Evolutionary conservation across 2,113 vertebrate genomes (phyloP), one percentile per base, ranked within the genome.

Genomic region (Xiphophorus maculatus): DNA sequence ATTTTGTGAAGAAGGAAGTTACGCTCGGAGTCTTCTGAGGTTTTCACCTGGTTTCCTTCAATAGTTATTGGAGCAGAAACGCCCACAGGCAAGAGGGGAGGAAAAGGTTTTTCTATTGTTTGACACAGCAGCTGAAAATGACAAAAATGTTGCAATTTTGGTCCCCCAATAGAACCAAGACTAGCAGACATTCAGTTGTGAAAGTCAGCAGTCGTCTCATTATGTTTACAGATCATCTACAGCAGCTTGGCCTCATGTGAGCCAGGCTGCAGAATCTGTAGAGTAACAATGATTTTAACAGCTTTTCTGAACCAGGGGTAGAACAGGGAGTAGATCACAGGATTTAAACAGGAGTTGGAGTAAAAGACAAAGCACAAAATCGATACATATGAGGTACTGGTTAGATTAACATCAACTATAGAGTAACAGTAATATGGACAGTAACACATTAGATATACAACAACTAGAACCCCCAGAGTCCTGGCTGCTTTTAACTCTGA

Each of bases 301-400:
- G 84, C 76, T 73, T 67, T 87, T 78, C 75, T 81, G 37, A 87
- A 90, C 80, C 88, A 88, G 51, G 33, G 70, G 63, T 88, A 89
- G 44, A 89, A 89, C 40, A 42, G 40, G 4, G 40, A 3, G 40
- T 42, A 42, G 14, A 42, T 42, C 40, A 42, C 3, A 4, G 84
- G 84, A 40, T 88, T 91, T 0, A 85, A 2, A 35, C 65, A 81
- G 1, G 88, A 86, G 35, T 84, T 85, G 3, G 75, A 30, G 28
- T 63, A 71, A 3, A 74, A 42, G 2, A 83, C 2, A 66, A 11
- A 29, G 4, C 33, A 0, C 0, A 73, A 17, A 19, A 32, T 27
- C 0, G 8, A 29, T 19, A 30, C 48, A 9, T 22, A 17, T 2
- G 27, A 22, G 0, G 8, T 15, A 8, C 3, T 35, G 5, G 48